These are phyloP conservation scores for Drosophila repleta DNA, from an alignment of 1,140 invertebrate genomes.

Conservation along the genomic window DNA sequence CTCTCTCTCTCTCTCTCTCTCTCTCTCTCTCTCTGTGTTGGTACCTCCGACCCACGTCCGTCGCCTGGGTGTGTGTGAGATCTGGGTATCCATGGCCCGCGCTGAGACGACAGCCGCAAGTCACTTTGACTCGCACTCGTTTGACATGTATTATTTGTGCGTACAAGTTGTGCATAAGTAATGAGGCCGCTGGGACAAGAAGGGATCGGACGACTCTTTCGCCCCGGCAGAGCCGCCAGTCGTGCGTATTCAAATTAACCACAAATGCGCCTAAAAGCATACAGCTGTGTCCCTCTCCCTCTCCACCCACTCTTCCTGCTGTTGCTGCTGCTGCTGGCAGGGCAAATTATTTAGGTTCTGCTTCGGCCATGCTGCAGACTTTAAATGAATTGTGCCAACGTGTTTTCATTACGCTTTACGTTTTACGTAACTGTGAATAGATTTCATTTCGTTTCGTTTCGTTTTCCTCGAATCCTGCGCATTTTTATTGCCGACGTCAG, in stretches of 20 bases:
- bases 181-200: conserved; percentile 32
- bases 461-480: conserved; percentile 37
- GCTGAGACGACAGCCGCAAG: conserved; percentile 39
- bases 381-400: conserved; percentile 67
- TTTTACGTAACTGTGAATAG: conserved; percentile 59
- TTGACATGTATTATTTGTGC: conserved; percentile 79
- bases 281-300: conserved; percentile 29
- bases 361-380: conserved; percentile 13
- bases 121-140: conserved; percentile 43
- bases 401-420: conserved; percentile 58
- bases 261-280: conserved; percentile 58
- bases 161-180: conserved; percentile 76
- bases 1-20: no score
- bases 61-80: not conserved
- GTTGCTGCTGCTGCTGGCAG: conserved; percentile 14
- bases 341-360: conserved; percentile 30
- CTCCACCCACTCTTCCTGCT: no score
- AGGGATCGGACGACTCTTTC: conserved; percentile 21
- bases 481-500: conserved; percentile 45
- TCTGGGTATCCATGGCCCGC: conserved; percentile 6
- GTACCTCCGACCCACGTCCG: no score
- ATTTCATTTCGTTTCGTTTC: conserved; percentile 64
- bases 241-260: conserved; percentile 58
- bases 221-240: conserved; percentile 24
- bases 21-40: no score